Conservation (phyloP, 2,113 vertebrate genomes). For the Atrichornis clamosus region DNA sequence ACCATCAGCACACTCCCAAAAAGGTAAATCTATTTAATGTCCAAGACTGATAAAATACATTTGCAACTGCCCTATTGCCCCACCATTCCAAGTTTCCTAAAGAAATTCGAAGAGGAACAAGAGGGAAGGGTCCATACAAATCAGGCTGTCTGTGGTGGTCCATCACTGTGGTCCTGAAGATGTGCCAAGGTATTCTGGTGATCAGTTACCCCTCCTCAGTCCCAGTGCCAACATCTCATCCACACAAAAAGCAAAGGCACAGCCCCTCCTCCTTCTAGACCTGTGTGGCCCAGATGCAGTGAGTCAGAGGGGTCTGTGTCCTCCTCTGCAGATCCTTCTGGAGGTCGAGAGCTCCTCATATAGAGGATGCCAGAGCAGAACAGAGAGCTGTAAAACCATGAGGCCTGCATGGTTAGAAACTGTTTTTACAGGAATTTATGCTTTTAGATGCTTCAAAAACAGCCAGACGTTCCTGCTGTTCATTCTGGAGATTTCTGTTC, state of each 20-base stretch:
- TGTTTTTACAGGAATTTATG: not conserved
- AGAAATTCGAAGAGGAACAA: not conserved
- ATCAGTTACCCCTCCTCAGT: not conserved
- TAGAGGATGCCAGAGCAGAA: not conserved
- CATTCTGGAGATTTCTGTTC: not conserved
- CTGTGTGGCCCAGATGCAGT: not conserved
- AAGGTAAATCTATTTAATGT: not conserved
- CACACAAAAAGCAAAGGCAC: not conserved
- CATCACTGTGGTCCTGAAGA: not conserved
- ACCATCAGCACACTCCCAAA: not conserved
- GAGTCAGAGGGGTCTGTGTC: not conserved
- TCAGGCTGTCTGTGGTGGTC: not conserved
- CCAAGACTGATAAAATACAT: not conserved
- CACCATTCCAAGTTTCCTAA: not conserved
- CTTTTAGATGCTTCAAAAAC: not conserved
- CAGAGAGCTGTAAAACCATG: not conserved
- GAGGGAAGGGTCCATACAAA: not conserved
- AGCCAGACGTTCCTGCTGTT: not conserved
- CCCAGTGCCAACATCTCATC: not conserved
- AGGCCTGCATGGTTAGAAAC: not conserved
- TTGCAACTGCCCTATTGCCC: not conserved
- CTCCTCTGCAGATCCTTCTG: not conserved
- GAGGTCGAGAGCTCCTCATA: not conserved
- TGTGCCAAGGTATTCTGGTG: not conserved
- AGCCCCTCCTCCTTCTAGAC: not conserved